These are phyloP conservation scores for Montipora capricornis DNA, from an alignment of 64 coral and sea anemone genomes.

Conservation along the genomic window DNA sequence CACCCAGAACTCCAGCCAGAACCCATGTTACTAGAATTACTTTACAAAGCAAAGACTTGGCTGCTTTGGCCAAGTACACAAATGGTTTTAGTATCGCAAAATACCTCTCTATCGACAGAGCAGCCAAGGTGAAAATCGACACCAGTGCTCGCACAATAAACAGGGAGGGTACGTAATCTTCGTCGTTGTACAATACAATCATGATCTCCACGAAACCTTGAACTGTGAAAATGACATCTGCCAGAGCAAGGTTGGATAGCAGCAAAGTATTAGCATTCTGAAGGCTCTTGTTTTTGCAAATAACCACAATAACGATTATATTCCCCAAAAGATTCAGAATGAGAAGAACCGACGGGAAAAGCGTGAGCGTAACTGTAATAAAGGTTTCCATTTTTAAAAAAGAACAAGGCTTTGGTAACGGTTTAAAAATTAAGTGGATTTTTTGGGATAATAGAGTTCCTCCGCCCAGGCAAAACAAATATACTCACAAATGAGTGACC, in stretches of 20 bases:
- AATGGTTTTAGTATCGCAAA: constrained; percentile 46
- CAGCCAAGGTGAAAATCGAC: not conserved
- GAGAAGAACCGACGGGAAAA: not conserved
- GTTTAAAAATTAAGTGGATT: too few species aligned
- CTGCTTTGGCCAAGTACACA: constrained; percentile 4
- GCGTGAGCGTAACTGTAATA: not conserved
- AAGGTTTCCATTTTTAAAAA: not conserved
- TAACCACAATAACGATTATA: not conserved
- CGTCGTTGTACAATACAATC: not conserved
- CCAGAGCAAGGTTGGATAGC: not conserved
- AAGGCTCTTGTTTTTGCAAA: not conserved
- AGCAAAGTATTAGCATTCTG: not conserved
- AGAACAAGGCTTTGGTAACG: not conserved
- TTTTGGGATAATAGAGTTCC: too few species aligned
- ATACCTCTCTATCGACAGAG: constrained; percentile 41
- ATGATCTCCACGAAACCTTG: not conserved
- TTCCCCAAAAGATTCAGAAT: constrained; percentile 6
- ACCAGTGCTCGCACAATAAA: not conserved
- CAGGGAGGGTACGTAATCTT: not conserved
- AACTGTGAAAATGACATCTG: not conserved
- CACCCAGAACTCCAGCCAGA: not conserved
- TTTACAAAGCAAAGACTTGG: not conserved
- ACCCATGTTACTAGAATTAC: constrained; percentile 10
- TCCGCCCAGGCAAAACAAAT: too few species aligned
- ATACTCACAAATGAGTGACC: too few species aligned